These are phyloP conservation scores for Cepaea hortensis DNA, from an alignment of 2,888 invertebrate genomes.

Conservation along the genomic window DNA sequence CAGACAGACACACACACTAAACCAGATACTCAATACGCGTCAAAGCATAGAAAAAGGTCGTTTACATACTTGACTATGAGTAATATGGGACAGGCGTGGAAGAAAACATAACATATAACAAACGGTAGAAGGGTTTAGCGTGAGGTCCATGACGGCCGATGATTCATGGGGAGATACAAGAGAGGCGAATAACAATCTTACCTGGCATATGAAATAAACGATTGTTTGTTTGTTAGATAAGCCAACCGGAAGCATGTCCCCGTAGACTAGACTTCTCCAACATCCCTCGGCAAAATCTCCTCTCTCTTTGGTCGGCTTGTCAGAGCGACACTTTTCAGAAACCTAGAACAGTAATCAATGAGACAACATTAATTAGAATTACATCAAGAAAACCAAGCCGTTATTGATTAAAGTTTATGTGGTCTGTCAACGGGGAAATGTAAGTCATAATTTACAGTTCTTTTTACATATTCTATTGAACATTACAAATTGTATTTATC, in stretches of 20 bases:
- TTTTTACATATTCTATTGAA: no score
- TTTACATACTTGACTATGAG: no score
- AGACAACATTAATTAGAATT: neutral
- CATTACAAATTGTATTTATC: no score
- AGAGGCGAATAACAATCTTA: neutral
- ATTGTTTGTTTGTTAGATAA: slow-evolving; percentile 58
- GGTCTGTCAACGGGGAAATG: neutral
- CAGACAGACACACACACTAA: no score
- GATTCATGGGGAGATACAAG: no score
- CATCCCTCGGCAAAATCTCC: slow-evolving; percentile 65
- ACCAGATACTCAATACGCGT: no score
- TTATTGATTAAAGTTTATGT: neutral
- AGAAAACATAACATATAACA: no score
- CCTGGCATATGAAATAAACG: slow-evolving; percentile 67
- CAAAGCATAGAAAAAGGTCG: no score
- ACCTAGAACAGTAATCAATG: slow-evolving; percentile 44
- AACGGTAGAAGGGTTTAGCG: no score
- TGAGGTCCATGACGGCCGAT: no score
- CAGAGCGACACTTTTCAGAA: slow-evolving; percentile 56
- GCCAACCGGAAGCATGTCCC: slow-evolving; percentile 61
- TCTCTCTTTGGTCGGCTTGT: slow-evolving; percentile 51
- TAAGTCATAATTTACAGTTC: neutral
- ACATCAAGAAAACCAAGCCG: neutral
- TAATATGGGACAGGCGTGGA: no score
- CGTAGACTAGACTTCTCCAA: slow-evolving; percentile 65